Conservation (phyloP, 1,140 invertebrate species). For the Muscidifurax raptorellus region DNA sequence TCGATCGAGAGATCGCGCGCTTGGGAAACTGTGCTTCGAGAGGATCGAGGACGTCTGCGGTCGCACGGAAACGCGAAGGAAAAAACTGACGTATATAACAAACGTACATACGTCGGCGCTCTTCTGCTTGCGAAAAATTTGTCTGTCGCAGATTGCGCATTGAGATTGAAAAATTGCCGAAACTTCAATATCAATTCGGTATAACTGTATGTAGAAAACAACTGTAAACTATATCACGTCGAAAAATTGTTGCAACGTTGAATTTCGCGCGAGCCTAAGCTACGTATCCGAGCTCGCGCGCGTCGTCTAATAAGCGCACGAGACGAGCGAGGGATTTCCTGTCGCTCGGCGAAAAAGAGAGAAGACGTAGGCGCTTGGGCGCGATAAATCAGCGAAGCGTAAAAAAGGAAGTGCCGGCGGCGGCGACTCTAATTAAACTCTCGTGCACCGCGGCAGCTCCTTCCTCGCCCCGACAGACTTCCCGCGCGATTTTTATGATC, state of each 20-base stretch:
- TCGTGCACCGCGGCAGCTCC: neutral
- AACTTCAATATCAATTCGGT: no score
- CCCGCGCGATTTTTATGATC: constrained; percentile 16
- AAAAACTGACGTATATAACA: constrained; percentile 26
- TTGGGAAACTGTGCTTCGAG: constrained; percentile 18
- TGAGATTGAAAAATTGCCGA: no score
- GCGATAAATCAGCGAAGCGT: constrained; percentile 43
- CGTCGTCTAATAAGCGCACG: neutral
- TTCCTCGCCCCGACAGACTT: neutral
- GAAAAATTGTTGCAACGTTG: neutral
- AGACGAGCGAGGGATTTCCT: constrained; percentile 2
- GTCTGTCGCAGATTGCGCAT: no score
- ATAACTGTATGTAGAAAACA: no score
- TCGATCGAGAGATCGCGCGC: neutral
- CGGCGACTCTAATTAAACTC: constrained; percentile 38
- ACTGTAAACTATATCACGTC: neutral
- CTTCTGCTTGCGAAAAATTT: constrained; percentile 20
- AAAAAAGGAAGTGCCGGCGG: constrained; percentile 40
- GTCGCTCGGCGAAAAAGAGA: constrained; percentile 1
- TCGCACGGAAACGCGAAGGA: neutral
- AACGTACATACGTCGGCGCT: neutral
- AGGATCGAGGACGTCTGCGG: constrained; percentile 9
- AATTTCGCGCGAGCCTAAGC: neutral
- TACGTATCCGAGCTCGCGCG: no score
- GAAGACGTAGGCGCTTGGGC: neutral